A percentile compares a stretch with the other conserved stretches of the same genome.
These are phyloP conservation scores for Dendrolimus houi DNA, from an alignment of 2,888 invertebrate genomes.

Conservation along the genomic window DNA sequence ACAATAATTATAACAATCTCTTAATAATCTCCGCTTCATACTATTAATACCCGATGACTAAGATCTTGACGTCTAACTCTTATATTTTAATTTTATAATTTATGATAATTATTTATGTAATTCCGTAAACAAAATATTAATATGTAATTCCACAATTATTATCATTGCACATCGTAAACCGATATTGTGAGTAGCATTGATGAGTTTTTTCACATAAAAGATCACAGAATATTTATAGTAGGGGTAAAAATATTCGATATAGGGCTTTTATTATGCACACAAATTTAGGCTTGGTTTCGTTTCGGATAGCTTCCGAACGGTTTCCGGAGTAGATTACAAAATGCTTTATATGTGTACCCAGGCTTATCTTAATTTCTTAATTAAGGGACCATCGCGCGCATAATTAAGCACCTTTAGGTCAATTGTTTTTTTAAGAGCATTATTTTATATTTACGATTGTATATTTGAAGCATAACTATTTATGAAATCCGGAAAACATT, in stretches of 20 bases:
- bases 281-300: constrained; percentile 41
- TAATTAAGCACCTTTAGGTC: constrained; percentile 22
- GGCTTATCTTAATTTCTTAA: constrained; percentile 69
- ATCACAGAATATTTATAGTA: constrained; percentile 18
- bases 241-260: constrained; percentile 30
- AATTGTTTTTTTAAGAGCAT: neutral
- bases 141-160: too few species aligned
- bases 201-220: neutral
- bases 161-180: too few species aligned
- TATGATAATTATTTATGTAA: too few species aligned
- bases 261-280: constrained; percentile 51
- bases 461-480: neutral
- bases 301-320: constrained; percentile 57
- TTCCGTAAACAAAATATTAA: too few species aligned
- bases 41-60: too few species aligned
- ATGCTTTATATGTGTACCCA: constrained; percentile 52
- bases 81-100: too few species aligned
- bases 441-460: neutral
- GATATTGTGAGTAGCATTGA: neutral
- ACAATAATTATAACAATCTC: too few species aligned
- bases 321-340: constrained; percentile 63
- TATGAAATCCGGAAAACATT: neutral
- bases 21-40: too few species aligned
- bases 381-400: constrained; percentile 40
- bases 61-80: too few species aligned